phyloP scores from a whole-genome alignment of 2,888 invertebrate species.

The Sisyra nigra region DNA sequence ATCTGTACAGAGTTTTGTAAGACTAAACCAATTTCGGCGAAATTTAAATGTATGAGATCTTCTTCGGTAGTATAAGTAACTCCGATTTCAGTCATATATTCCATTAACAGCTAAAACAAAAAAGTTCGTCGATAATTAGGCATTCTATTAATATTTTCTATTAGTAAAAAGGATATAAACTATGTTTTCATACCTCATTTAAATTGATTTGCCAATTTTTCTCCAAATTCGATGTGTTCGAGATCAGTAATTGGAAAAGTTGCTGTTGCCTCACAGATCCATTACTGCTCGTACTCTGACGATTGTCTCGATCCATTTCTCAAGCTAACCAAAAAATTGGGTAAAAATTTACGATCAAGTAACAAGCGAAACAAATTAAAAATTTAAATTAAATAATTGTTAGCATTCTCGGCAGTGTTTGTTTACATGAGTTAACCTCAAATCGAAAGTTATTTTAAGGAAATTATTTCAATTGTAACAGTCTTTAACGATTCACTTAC shows the following conservation, averaged over 20 bases:
- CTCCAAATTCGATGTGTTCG: constrained; percentile 3
- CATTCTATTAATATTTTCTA: constrained; percentile 5
- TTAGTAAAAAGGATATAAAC: background rate
- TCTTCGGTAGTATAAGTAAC: constrained; percentile 25
- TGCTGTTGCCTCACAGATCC: constrained; percentile 23
- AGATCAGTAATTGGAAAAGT: constrained; percentile 4
- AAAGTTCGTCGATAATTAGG: too few relatives aligned
- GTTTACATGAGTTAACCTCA: too few relatives aligned
- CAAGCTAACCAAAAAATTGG: too few relatives aligned
- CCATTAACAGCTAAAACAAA: constrained; percentile 33
- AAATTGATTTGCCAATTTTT: constrained; percentile 7
- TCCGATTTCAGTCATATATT: constrained; percentile 35
- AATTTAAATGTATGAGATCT: constrained; percentile 41
- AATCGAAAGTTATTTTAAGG: too few relatives aligned
- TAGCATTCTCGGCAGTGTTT: too few relatives aligned
- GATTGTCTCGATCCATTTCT: background rate
- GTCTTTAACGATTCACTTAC: too few relatives aligned
- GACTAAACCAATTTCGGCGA: constrained; percentile 60
- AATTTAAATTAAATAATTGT: too few relatives aligned
- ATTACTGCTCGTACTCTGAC: constrained; percentile 5
- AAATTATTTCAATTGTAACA: too few relatives aligned
- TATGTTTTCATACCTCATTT: background rate
- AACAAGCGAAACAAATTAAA: too few relatives aligned
- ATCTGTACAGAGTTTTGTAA: constrained; percentile 55
- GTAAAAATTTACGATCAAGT: too few relatives aligned